A percentile compares a stretch with the other conserved stretches of the same genome.
phyloP scores from a whole-genome alignment of 2,797 vertebrate species.

The Clarias pachynema region DNA sequence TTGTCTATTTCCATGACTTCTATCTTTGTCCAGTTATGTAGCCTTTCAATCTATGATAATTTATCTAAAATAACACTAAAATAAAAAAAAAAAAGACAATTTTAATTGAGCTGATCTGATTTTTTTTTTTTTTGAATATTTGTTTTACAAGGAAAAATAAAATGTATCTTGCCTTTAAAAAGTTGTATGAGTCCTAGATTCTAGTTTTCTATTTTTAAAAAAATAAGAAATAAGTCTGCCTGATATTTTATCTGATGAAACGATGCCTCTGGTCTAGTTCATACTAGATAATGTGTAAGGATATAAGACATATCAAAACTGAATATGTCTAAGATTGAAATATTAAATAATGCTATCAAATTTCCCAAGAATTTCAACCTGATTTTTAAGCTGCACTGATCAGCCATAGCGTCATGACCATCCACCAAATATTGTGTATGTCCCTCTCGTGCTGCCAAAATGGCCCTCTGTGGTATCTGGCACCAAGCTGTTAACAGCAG shows the following conservation, averaged over 20 bases:
- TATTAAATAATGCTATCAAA: background rate
- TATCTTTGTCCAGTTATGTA: constrained; percentile 59
- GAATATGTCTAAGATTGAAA: background rate
- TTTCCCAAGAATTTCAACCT: background rate
- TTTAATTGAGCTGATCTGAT: constrained; percentile 80
- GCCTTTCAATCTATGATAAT: constrained; percentile 59
- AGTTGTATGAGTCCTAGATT: constrained; percentile 51
- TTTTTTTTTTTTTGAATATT: constrained; percentile 84
- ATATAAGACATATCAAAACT: background rate
- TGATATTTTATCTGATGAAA: background rate
- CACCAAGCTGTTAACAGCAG: too few relatives aligned
- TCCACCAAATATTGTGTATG: too few relatives aligned
- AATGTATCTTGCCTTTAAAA: constrained; percentile 85
- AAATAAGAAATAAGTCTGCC: background rate
- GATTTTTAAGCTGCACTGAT: background rate
- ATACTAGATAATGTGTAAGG: background rate
- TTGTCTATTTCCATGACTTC: constrained; percentile 56
- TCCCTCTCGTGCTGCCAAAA: too few relatives aligned
- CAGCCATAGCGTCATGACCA: too few relatives aligned
- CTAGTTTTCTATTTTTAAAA: background rate
- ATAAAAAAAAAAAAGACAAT: constrained; percentile 57
- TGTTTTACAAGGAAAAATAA: constrained; percentile 87
- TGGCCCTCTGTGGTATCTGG: too few relatives aligned
- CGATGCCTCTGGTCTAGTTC: background rate
- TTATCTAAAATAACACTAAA: constrained; percentile 60